A percentile compares a stretch with the other conserved stretches of the same genome.
These are phyloP conservation scores for Drosophila simulans DNA, from an alignment of 1,140 invertebrate species.

Conservation along the genomic window DNA sequence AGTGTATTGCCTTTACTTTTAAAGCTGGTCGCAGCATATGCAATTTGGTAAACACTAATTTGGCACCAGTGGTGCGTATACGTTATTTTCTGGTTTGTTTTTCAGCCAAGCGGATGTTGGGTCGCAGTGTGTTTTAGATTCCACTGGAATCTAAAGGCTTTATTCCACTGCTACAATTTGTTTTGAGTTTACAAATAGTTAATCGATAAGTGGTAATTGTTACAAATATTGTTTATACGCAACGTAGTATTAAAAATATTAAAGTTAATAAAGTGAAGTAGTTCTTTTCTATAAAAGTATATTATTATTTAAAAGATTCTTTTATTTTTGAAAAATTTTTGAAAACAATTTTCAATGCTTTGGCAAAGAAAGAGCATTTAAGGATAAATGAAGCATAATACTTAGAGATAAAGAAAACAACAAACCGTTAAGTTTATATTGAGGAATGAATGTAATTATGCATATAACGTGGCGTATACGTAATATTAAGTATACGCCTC, in stretches of 20 bases:
- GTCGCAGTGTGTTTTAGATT: slow-evolving; percentile 2
- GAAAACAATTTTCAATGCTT: too few species aligned
- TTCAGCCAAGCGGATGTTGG: slow-evolving; percentile 13
- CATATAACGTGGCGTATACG: neutral
- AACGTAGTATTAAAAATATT: neutral
- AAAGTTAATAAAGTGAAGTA: neutral
- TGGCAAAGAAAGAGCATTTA: too few species aligned
- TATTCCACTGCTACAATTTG: neutral
- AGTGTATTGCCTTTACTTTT: slow-evolving; percentile 25
- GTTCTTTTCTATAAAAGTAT: too few species aligned
- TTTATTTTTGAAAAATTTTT: too few species aligned
- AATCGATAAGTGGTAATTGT: slow-evolving; percentile 18
- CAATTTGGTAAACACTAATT: slow-evolving; percentile 35
- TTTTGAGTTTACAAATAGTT: slow-evolving; percentile 14
- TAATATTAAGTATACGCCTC: slow-evolving; percentile 3
- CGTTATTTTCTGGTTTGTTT: slow-evolving; percentile 36
- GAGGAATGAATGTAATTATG: neutral
- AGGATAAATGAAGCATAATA: too few species aligned
- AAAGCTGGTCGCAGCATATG: neutral
- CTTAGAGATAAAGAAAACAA: too few species aligned
- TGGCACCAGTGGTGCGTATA: slow-evolving; percentile 68
- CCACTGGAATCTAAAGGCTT: too few species aligned
- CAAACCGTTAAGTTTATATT: too few species aligned
- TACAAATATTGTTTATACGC: slow-evolving; percentile 35
- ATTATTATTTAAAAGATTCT: too few species aligned